Percentiles rank a stretch among this genome's conserved stretches.
Evolutionary conservation across 2,888 invertebrate species (phyloP).

Genomic region (Cheilosia pagana): DNA sequence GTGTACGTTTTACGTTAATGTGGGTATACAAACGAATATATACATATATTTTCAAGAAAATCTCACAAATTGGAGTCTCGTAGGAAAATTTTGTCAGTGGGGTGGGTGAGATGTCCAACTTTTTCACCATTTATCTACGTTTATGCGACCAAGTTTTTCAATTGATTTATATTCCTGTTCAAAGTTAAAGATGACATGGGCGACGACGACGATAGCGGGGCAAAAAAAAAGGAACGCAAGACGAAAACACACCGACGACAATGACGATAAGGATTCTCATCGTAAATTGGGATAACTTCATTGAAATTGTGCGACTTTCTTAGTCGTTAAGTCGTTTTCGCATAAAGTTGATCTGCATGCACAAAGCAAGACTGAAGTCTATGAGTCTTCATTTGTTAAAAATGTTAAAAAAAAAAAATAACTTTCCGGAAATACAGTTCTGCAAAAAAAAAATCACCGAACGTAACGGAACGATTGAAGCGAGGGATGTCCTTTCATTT

Average conservation of each 20-base stretch:
- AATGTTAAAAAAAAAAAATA: neutral
- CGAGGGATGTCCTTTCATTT: neutral
- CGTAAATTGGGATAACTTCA: conserved; percentile 61
- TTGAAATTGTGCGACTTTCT: conserved; percentile 60
- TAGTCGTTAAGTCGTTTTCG: conserved; percentile 1
- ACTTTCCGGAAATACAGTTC: neutral
- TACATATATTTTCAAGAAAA: conserved; percentile 19
- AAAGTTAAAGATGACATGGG: conserved; percentile 65
- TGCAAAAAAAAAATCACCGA: neutral
- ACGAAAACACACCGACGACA: conserved; percentile 13
- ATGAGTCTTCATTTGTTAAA: neutral
- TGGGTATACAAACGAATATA: conserved; percentile 4
- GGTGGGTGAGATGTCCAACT: conserved; percentile 43
- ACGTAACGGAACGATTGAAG: neutral
- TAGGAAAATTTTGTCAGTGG: conserved; percentile 14
- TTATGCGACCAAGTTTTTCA: conserved; percentile 71
- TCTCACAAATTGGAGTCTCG: conserved; percentile 21
- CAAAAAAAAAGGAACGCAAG: neutral
- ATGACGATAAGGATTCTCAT: conserved; percentile 28
- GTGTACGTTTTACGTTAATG: neutral
- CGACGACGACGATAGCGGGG: conserved; percentile 15
- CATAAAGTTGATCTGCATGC: neutral
- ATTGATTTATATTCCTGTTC: conserved; percentile 71
- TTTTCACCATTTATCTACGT: conserved; percentile 48
- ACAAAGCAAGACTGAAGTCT: neutral